Evolutionary conservation across 2,797 vertebrate genomes (phyloP), one percentile per base, ranked within the genome.

Genomic region (Sebastes wilsoni): DNA sequence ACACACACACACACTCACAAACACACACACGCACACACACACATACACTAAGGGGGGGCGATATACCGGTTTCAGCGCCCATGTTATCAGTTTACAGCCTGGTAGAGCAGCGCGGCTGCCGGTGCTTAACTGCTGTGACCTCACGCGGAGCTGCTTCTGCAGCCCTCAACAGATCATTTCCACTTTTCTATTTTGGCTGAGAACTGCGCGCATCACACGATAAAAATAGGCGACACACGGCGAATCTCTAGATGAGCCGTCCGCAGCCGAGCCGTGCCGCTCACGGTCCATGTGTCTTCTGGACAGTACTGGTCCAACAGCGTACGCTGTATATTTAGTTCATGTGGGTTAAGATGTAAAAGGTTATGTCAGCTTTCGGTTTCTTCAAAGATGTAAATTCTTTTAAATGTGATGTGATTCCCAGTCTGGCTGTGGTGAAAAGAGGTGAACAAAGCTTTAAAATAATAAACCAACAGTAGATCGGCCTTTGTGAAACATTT

Each of bases 11-110:
- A 49, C 79, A 62, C 62, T 64, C 77, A 28, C 59, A n/a, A 56
- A 71, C 54, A 61, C 72, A 78, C 42, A 38, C 65, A 71, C 73
- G 54, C 74, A 22, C 36, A 42, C 38, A 42, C 42, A 46, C 42
- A 46, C n/a, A 61, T 46, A 55, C 66, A 69, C 27, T 52, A n/a
- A 65, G 13, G 36, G 36, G 36, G 36, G 36, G 13, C 36, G 36
- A 38, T 38, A 38, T 38, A 38, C 36, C 36, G 13, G 36, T 38
- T 14, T 38, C 36, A 38, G 36, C 14, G 7, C 25, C 14, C 38
- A 42, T 7, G 6, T 28, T 28, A 18, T 60, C 14, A 27, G 27
- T 60, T 60, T 60, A 60, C 58, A 18, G 58, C 58, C 58, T 18
- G 27, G 28, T 32, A 42, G 59, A 32, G 18, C 30, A n/a, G 59